These are phyloP conservation scores for Crax fasciolata DNA, from an alignment of 2,797 vertebrate genomes.

Conservation along the genomic window DNA sequence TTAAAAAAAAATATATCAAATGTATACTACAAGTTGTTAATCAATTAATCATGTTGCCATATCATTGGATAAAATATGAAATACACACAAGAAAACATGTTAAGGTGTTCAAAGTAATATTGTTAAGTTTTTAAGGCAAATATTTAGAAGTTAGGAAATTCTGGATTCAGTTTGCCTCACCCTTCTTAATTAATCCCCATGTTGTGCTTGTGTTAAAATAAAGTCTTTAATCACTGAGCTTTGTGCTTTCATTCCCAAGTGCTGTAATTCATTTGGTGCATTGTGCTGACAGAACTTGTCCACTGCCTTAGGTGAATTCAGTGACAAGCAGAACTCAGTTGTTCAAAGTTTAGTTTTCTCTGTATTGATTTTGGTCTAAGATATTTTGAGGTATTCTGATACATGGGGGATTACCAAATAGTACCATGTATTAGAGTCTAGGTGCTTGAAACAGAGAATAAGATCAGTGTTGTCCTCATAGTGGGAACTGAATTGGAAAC, in stretches of 20 bases:
- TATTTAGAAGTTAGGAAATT: neutral
- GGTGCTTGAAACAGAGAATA: neutral
- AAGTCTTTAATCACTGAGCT: neutral
- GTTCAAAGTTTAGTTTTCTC: neutral
- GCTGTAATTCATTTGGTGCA: neutral
- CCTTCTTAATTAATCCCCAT: neutral
- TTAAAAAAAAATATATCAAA: neutral
- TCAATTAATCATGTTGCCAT: neutral
- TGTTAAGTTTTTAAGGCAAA: neutral
- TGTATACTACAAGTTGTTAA: neutral
- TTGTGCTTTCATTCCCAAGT: constrained; percentile 3
- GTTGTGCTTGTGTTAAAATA: neutral
- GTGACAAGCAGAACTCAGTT: neutral
- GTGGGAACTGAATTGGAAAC: neutral
- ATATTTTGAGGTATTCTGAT: neutral
- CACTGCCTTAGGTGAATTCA: neutral
- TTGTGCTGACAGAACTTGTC: neutral
- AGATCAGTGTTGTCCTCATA: neutral
- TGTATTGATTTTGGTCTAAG: neutral
- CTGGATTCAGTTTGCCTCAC: neutral
- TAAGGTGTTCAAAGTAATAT: neutral
- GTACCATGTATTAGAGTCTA: neutral
- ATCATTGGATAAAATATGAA: neutral
- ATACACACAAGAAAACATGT: neutral
- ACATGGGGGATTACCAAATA: neutral